These are phyloP conservation scores for Oryzias dopingdopingensis DNA, from an alignment of 2,797 vertebrate species.

Conservation along the genomic window DNA sequence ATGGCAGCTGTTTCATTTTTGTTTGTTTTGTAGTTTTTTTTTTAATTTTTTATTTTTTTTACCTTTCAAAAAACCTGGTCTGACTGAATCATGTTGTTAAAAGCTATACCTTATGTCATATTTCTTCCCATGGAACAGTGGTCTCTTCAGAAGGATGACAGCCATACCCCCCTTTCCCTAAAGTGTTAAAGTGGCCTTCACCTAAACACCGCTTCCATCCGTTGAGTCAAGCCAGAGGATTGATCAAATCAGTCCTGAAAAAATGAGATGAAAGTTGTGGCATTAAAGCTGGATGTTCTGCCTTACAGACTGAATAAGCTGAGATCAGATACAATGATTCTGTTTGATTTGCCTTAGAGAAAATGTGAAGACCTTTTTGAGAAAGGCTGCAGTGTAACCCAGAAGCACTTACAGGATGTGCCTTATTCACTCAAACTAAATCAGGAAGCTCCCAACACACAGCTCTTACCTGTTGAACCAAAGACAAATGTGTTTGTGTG, in stretches of 20 bases:
- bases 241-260: slow-evolving; percentile 12
- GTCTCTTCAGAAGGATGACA: slow-evolving; percentile 25
- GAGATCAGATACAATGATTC: slow-evolving; percentile 25
- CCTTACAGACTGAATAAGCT: slow-evolving; percentile 24
- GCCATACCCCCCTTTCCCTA: neutral
- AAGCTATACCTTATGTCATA: slow-evolving; percentile 58
- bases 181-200: too few species aligned
- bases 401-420: slow-evolving; percentile 68
- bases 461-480: slow-evolving; percentile 64
- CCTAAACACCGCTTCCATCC: too few species aligned
- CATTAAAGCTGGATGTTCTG: slow-evolving; percentile 17
- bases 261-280: slow-evolving; percentile 14
- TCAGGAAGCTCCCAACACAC: slow-evolving; percentile 40
- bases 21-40: slow-evolving; percentile 39
- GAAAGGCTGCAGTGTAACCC: slow-evolving; percentile 22
- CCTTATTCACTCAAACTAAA: slow-evolving; percentile 54
- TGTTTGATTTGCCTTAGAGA: slow-evolving; percentile 36
- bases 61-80: slow-evolving; percentile 60
- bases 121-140: slow-evolving; percentile 35
- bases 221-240: neutral
- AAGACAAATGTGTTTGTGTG: slow-evolving; percentile 55
- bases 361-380: slow-evolving; percentile 54
- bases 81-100: slow-evolving; percentile 77
- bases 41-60: slow-evolving; percentile 41
- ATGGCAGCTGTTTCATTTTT: slow-evolving; percentile 79